These are phyloP conservation scores for Buathra laborator DNA, from an alignment of 2,888 invertebrate genomes.

Conservation along the genomic window DNA sequence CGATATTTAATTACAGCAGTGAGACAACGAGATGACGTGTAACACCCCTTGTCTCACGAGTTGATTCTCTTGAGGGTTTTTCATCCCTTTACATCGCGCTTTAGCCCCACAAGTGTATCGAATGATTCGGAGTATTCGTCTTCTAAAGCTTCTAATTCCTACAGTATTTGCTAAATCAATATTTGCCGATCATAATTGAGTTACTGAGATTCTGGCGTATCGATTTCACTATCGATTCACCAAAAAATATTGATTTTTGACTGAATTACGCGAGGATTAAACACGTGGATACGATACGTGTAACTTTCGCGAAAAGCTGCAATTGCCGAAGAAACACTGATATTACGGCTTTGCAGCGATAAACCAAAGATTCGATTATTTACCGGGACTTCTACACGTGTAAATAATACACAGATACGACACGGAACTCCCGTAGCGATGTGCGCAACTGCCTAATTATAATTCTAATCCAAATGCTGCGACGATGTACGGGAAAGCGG, in stretches of 20 bases:
- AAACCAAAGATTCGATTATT: constrained; percentile 23
- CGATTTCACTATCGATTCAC: too few species aligned
- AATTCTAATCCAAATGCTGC: constrained; percentile 54
- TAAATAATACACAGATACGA: neutral
- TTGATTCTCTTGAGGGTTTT: neutral
- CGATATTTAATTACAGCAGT: constrained; percentile 34
- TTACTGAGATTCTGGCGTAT: too few species aligned
- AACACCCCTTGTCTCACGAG: neutral
- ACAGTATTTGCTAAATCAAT: too few species aligned
- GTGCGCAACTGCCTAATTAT: constrained; percentile 47
- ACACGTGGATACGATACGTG: neutral
- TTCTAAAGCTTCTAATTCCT: too few species aligned
- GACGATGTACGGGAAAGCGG: constrained; percentile 30
- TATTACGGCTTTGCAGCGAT: neutral
- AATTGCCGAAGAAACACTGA: neutral
- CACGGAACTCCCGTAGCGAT: neutral
- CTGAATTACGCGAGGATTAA: neutral
- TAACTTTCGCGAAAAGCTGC: neutral
- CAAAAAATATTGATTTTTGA: neutral
- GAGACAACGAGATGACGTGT: neutral
- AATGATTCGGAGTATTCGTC: too few species aligned
- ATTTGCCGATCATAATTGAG: too few species aligned
- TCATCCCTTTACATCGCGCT: too few species aligned
- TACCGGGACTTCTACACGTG: constrained; percentile 7
- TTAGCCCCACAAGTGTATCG: too few species aligned